These are phyloP conservation scores for Sylvia atricapilla DNA, from an alignment of 2,113 vertebrate species.

Conservation along the genomic window DNA sequence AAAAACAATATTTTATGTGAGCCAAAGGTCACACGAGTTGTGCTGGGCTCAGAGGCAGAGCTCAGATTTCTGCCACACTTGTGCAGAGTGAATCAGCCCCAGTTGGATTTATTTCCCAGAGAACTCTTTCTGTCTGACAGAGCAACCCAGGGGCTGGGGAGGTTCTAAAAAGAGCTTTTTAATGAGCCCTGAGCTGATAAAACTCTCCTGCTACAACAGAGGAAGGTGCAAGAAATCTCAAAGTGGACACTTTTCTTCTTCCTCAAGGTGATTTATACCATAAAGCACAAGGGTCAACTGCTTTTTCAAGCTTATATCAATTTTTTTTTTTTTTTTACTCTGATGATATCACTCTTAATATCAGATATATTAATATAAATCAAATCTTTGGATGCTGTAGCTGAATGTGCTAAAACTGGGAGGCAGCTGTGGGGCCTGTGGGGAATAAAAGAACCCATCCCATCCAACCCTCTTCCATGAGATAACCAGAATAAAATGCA, in stretches of 20 bases:
- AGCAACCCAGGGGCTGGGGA: neutral
- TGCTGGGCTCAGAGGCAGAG: neutral
- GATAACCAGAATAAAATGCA: neutral
- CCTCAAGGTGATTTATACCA: neutral
- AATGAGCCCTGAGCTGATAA: neutral
- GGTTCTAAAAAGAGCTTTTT: neutral
- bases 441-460: neutral
- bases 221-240: neutral
- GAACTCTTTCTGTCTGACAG: neutral
- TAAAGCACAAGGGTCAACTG: neutral
- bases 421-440: conserved; percentile 12
- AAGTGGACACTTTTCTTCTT: neutral
- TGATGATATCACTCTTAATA: neutral
- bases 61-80: neutral
- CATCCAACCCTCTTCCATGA: neutral
- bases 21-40: neutral
- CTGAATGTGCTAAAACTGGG: neutral
- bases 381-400: neutral
- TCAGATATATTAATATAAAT: neutral
- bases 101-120: neutral
- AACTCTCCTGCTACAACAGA: neutral
- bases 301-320: neutral
- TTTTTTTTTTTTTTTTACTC: neutral
- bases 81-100: neutral
- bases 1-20: neutral